Conservation (phyloP, 2,888 invertebrate species). For the Cosmorhoe ocellata region DNA sequence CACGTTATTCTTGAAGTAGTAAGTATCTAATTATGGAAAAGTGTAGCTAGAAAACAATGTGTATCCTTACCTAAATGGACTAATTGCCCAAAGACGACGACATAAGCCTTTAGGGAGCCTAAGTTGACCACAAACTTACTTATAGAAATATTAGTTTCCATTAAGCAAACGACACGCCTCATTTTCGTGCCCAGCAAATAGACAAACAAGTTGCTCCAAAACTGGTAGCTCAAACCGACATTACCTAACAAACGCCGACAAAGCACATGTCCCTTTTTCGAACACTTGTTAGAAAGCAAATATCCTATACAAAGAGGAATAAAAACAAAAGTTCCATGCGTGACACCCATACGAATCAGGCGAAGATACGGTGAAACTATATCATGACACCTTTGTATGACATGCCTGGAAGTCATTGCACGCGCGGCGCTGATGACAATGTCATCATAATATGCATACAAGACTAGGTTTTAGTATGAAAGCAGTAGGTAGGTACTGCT, state of each 20-base stretch:
- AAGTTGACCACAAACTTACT: background rate
- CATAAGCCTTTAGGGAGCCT: no score
- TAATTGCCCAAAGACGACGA: no score
- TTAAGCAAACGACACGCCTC: constrained; percentile 4
- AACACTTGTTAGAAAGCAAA: constrained; percentile 78
- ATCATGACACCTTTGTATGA: background rate
- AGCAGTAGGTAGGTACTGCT: no score
- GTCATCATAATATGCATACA: background rate
- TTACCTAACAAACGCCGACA: constrained; percentile 25
- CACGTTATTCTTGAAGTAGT: no score
- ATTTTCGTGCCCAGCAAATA: constrained; percentile 1
- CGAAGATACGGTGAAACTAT: constrained; percentile 47
- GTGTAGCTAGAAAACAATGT: no score
- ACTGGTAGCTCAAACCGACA: constrained; percentile 28
- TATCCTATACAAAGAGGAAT: constrained; percentile 68
- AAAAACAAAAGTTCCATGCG: constrained; percentile 65
- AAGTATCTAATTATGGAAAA: no score
- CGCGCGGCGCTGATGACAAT: background rate
- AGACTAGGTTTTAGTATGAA: no score
- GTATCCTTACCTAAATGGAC: no score
- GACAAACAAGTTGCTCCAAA: constrained; percentile 25
- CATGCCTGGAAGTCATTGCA: background rate
- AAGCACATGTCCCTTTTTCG: constrained; percentile 64
- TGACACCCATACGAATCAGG: constrained; percentile 59
- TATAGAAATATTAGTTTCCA: constrained; percentile 3